Evolutionary conservation across 2,113 vertebrate species (phyloP).

Genomic region (Scortum barcoo): DNA sequence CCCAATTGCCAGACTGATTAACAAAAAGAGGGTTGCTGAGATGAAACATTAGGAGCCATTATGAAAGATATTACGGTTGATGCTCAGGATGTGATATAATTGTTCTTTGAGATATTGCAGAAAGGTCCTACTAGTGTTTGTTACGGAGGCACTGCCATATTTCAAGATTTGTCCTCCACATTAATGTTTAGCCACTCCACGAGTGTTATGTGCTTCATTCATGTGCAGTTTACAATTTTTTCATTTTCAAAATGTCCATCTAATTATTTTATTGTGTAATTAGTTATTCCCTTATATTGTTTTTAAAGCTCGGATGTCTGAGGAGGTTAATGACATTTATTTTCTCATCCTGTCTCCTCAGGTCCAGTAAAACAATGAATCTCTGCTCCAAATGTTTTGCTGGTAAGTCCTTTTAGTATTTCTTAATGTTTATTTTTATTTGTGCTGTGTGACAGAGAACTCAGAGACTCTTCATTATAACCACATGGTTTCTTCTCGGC

Average conservation of each 20-base stretch:
- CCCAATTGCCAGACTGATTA: background rate
- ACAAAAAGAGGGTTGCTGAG: background rate
- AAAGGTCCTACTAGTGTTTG: background rate
- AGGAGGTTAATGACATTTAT: background rate
- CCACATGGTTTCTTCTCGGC: background rate
- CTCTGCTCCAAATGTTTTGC: conserved; percentile 99
- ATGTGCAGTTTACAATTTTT: background rate
- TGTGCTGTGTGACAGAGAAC: no score
- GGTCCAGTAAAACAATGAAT: conserved; percentile 99
- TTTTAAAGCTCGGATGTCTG: background rate
- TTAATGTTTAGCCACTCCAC: background rate
- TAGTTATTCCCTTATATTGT: background rate
- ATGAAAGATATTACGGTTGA: conserved; percentile 33
- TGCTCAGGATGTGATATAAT: conserved; percentile 10
- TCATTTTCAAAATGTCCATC: background rate
- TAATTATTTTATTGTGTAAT: background rate
- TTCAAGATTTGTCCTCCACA: background rate
- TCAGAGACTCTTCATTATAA: background rate
- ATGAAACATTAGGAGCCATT: conserved; percentile 15
- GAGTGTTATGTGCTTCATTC: background rate
- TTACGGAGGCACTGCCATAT: background rate
- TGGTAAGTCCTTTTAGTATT: conserved; percentile 88
- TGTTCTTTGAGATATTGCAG: conserved; percentile 17
- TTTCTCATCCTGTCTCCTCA: conserved; percentile 67
- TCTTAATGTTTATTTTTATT: background rate